Evolutionary conservation across 2,888 invertebrate species (phyloP), one percentile per base, ranked within the genome.

Genomic region (Drosophila recens): DNA sequence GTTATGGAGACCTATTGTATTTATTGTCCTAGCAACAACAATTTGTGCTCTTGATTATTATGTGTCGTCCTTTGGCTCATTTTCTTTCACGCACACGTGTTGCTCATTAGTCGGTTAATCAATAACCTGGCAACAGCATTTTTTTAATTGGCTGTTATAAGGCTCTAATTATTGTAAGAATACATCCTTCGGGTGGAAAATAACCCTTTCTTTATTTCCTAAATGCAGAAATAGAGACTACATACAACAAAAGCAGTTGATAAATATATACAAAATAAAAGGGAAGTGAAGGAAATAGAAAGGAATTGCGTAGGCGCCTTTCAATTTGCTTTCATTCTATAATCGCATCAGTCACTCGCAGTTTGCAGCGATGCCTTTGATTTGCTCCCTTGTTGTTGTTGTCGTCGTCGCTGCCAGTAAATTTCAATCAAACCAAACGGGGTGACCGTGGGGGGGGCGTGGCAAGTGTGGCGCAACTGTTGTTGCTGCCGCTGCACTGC

Each of bases 271-370:
- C 6, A 15, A 40, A 15, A n/a, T 8, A 17, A 17, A 10, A 23
- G 11, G 51, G 9, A 33, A 51, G 54, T 38, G 64, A 17, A 2
- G 20, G 33, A 20, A 4, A 23, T 23, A 9, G 6, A 48, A 4
- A 34, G 46, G 54, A 46, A 13, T 10, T 13, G 15, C 3, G 30
- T 10, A 40, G 43, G 56, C 54, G 71, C 64, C 78, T 67, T 68
- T 80, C 72, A 85, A 84, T 80, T 79, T 73, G 67, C 74, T 56
- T 76, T 68, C 72, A 75, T 80, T 82, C 84, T 83, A 79, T 83
- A 88, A 86, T 78, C 80, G 64, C 75, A 81, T 88, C 79, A 80
- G 72, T 79, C 81, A 73, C 59, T 64, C 68, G 70, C 27, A 52
- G 75, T 72, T 78, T 75, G 78, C 68, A 64, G 46, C 49, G 59